Evolutionary conservation across 2,113 vertebrate genomes (phyloP).

Genomic region (Phrynocephalus versicolor): DNA sequence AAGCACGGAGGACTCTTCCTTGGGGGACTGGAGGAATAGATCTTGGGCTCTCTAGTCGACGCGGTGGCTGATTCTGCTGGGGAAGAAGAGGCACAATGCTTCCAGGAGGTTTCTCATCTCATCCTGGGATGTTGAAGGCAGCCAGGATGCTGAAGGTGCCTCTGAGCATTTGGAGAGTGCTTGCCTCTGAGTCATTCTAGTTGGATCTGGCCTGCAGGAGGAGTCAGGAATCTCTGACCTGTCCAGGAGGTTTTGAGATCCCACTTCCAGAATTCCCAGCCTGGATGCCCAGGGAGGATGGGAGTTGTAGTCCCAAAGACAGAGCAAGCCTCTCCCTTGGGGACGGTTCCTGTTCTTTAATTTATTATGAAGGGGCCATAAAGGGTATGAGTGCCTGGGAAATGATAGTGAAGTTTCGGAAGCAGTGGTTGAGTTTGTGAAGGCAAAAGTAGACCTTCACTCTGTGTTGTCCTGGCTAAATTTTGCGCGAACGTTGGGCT

Average conservation of each 20-base stretch:
- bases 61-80: neutral
- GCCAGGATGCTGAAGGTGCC: neutral
- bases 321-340: no score
- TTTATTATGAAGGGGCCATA: neutral
- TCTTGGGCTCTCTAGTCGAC: neutral
- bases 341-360: neutral
- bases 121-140: no score
- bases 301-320: neutral
- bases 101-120: no score
- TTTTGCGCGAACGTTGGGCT: neutral
- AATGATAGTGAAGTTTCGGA: neutral
- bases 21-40: no score
- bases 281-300: neutral
- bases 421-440: neutral
- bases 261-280: no score
- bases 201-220: neutral
- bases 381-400: neutral
- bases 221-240: neutral
- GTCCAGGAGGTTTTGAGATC: neutral
- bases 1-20: no score
- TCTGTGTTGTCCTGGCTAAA: neutral
- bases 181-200: neutral
- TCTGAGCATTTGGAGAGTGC: neutral
- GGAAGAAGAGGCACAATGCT: no score
- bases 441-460: no score